phyloP scores from a whole-genome alignment of 1,140 invertebrate genomes.

The Capitella teleta region DNA sequence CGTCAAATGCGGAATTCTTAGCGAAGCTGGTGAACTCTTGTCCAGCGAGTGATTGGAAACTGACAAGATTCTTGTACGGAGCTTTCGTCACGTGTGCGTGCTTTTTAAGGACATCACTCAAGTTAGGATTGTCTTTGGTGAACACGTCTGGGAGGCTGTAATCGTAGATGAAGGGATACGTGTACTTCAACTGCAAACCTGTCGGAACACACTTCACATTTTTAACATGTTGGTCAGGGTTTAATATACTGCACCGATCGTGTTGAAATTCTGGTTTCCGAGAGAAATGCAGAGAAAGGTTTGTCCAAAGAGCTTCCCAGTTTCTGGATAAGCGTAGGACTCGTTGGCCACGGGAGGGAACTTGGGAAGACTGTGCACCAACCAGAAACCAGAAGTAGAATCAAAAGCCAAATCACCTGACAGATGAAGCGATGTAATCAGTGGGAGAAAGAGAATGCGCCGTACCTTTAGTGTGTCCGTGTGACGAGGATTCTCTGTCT shows the following conservation, averaged over 20 bases:
- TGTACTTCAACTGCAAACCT: constrained; percentile 57
- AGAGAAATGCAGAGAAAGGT: constrained; percentile 74
- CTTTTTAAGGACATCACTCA: constrained; percentile 51
- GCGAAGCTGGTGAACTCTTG: constrained; percentile 63
- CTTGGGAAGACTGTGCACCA: constrained; percentile 80
- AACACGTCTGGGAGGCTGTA: constrained; percentile 49
- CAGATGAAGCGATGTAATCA: not conserved
- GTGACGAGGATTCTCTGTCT: constrained; percentile 39
- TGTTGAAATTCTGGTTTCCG: constrained; percentile 51
- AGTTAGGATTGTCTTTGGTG: constrained; percentile 45
- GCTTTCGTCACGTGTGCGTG: constrained; percentile 48
- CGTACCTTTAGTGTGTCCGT: constrained; percentile 69
- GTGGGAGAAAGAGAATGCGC: not conserved
- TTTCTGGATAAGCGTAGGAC: constrained; percentile 61
- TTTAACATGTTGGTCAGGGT: not conserved
- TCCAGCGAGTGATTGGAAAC: constrained; percentile 49
- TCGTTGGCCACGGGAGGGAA: constrained; percentile 54
- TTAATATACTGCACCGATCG: constrained; percentile 47
- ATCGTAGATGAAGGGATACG: constrained; percentile 59
- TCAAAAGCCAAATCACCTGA: constrained; percentile 62
- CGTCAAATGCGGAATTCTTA: constrained; percentile 61
- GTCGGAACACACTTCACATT: constrained; percentile 3
- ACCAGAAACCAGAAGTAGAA: constrained; percentile 64
- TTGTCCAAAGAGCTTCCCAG: constrained; percentile 66
- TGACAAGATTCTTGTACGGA: constrained; percentile 52